Evolutionary conservation across 2,113 vertebrate genomes (phyloP).

Genomic region (Cinclus mexicanus): DNA sequence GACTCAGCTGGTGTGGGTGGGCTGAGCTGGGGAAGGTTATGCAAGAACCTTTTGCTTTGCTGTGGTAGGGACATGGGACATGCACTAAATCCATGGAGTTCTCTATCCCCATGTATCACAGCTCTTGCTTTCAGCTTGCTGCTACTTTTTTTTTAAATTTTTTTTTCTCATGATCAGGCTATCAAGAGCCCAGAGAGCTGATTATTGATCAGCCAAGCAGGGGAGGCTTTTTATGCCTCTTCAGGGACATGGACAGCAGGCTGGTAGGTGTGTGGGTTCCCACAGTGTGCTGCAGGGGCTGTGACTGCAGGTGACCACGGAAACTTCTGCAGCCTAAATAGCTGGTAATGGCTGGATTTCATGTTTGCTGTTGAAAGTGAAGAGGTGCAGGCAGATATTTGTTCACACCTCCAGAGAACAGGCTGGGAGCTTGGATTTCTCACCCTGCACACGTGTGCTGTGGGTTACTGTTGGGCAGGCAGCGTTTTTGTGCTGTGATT

Average conservation of each 20-base stretch:
- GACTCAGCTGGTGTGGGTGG: neutral
- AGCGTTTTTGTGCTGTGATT: neutral
- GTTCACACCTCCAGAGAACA: neutral
- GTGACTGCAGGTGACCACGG: neutral
- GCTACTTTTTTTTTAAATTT: neutral
- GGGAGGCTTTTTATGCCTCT: neutral
- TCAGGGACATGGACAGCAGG: fast-evolving
- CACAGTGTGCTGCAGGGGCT: neutral
- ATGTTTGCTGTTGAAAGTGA: neutral
- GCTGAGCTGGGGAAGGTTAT: neutral
- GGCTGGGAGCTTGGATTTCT: neutral
- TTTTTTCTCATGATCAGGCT: neutral
- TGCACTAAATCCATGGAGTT: fast-evolving
- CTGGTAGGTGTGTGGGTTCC: neutral
- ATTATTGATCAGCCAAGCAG: neutral
- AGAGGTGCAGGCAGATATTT: neutral
- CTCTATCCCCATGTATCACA: neutral
- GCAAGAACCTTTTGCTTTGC: neutral
- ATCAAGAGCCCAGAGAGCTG: neutral
- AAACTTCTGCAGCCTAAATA: neutral
- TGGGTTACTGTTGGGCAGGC: neutral
- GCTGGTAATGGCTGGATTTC: neutral
- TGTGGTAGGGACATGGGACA: neutral
- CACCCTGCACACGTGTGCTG: neutral
- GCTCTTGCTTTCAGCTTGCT: neutral